Base-by-base conservation (phyloP, 2,888 invertebrate species). In the Brenthis ino region DNA sequence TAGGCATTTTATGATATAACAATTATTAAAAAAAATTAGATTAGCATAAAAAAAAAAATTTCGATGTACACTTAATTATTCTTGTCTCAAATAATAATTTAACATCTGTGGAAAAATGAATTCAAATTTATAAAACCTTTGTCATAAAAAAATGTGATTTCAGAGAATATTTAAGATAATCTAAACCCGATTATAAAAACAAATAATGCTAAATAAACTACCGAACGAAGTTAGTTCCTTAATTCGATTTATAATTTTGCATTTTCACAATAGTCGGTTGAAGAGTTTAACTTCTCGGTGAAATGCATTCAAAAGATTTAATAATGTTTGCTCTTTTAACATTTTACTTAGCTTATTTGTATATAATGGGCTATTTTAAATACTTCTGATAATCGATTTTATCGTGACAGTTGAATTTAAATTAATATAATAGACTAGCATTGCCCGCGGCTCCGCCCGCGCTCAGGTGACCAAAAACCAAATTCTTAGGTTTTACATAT, bases 221-320 rank as follows among this genome's bases (percentile, higher is more conserved):
- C 58, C 28, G 58, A 60, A 48, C 24, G 48, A 60, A 60, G 58
- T 60, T 60, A 60, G 50, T 60, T 60, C 48, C 48, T 48, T 60
- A 60, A 60, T 60, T 60, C 48, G 58, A 60, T 60, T 60, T 60
- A 60, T 60, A 60, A 60, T 60, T 50, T n/a, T 48, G 24, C 4
- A 28, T 60, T 58, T 58, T 58, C 58, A 58, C 58, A 58, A 58
- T 58, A 58, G 58, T 58, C 58, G 58, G 47, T 47, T 48, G 58
- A 24, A 58, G 47, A 58, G 58, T 47, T 50, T 48, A 60, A 60
- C 48, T 48, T 50, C 58, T 60, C 58, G 48, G 58, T 50, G 48
- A 60, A 60, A 60, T 60, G 58, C 58, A 50, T 60, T 60, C 58
- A 24, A 58, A 58, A 58, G 58, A 58, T 58, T 58, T 58, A 48